Base-by-base conservation (phyloP, 1,140 invertebrate species). In the Atopsyche davidsoni region DNA sequence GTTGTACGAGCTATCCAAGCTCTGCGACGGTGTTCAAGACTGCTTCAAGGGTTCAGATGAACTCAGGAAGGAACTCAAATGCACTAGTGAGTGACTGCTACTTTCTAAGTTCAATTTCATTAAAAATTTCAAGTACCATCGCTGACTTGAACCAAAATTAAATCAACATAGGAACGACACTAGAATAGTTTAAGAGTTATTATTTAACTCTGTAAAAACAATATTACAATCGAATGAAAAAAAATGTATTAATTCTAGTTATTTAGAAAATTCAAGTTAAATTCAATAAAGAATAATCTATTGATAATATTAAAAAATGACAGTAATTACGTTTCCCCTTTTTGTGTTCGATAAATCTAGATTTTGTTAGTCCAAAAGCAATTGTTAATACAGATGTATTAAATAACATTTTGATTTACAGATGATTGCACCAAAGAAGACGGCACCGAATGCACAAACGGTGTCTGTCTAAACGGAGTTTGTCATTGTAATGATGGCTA, bases 401-500 rank as follows among this genome's bases (percentile, higher is more conserved):
- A n/a, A n/a, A n/a, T n/a, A n/a, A n/a, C n/a, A n/a, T n/a, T n/a
- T n/a, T n/a, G n/a, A n/a, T 61, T 78, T 80, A 32, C 74, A 94
- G 91, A 87, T 74, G 86, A 92, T 75, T 95, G 92, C 79, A 87
- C 83, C 69, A 85, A 86, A 75, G 86, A 90, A 70, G 81, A 86
- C 67, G 85, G 88, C 68, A 80, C 82, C 62, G 78, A 75, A 67
- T 95, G 92, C 77, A 81, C 86, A 67, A 92, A 95, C 71, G 92
- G 92, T 65, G 91, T 86, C 60, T 96, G 92, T 75, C 78, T 96
- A 58, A 89, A 93, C 67, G 84, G 85, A 61, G 88, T 92, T 63
- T 96, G 92, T 75, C 89, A 95, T 74, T 96, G 92, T 72, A 94
- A 96, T 68, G 92, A 95, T 70, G 92, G 92, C 54, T 95, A 81